Evolutionary conservation across 1,140 invertebrate species (phyloP).

Genomic region (Apis cerana): DNA sequence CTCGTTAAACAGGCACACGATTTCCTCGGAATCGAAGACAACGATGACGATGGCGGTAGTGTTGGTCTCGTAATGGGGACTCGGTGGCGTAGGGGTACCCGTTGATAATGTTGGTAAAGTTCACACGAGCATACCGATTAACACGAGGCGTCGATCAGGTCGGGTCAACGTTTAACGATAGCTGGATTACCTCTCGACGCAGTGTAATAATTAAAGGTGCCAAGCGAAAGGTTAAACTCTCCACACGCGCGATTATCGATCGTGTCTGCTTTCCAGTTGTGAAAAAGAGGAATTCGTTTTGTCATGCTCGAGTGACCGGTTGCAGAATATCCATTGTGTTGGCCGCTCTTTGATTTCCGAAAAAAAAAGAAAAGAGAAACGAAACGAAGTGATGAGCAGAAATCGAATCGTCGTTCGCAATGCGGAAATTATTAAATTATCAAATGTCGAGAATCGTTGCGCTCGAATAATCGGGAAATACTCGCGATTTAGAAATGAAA

Average conservation of each 20-base stretch:
- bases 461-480: too few species aligned
- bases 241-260: conserved; percentile 41
- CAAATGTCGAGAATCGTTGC: too few species aligned
- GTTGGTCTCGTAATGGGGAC: background rate
- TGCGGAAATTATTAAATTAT: background rate
- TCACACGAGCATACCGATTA: background rate
- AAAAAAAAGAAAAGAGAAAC: too few species aligned
- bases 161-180: background rate
- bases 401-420: background rate
- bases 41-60: background rate
- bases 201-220: conserved; percentile 31
- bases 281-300: conserved; percentile 34
- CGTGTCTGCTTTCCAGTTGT: background rate
- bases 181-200: background rate
- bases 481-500: background rate
- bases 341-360: background rate
- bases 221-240: conserved; percentile 37
- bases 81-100: background rate
- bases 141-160: background rate
- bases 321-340: conserved; percentile 13
- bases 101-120: background rate
- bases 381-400: background rate
- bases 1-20: background rate
- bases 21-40: background rate
- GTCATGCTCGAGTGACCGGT: conserved; percentile 2